Percentiles rank a stretch among this genome's conserved stretches.
These are phyloP conservation scores for Prionailurus viverrinus DNA, from an alignment of 2,113 vertebrate species.

Conservation along the genomic window DNA sequence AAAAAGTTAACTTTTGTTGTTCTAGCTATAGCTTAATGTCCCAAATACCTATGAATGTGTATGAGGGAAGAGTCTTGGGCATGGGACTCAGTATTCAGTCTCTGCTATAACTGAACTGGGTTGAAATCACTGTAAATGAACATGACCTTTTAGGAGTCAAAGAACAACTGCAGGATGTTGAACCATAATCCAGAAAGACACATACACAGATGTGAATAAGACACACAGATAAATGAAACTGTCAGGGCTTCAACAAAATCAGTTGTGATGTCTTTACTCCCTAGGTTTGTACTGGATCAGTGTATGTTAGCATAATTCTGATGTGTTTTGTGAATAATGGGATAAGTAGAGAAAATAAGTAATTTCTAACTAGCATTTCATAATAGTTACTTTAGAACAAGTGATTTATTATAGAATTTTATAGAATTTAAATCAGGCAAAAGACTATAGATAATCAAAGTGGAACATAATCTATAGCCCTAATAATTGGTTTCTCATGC, in stretches of 20 bases:
- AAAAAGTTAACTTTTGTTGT: conserved; percentile 7
- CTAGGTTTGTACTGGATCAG: not conserved
- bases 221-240: not conserved
- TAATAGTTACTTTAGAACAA: not conserved
- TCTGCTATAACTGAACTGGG: not conserved
- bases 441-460: not conserved
- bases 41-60: not conserved
- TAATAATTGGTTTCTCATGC: not conserved
- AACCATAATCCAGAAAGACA: not conserved
- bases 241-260: not conserved
- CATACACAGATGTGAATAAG: not conserved
- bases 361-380: conserved; percentile 24
- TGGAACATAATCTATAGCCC: not conserved
- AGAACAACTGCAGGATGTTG: not conserved
- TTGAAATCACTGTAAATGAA: conserved; percentile 25
- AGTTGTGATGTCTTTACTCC: not conserved
- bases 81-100: not conserved
- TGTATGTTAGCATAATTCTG: conserved; percentile 39
- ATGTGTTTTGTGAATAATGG: not conserved
- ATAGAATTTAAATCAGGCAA: not conserved
- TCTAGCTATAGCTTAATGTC: not conserved
- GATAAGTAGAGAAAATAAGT: conserved; percentile 36
- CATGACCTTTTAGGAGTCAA: not conserved
- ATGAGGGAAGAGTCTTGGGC: not conserved
- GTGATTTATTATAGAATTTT: conserved; percentile 25